These are phyloP conservation scores for Neosalanx taihuensis DNA, from an alignment of 2,797 vertebrate genomes.

Conservation along the genomic window DNA sequence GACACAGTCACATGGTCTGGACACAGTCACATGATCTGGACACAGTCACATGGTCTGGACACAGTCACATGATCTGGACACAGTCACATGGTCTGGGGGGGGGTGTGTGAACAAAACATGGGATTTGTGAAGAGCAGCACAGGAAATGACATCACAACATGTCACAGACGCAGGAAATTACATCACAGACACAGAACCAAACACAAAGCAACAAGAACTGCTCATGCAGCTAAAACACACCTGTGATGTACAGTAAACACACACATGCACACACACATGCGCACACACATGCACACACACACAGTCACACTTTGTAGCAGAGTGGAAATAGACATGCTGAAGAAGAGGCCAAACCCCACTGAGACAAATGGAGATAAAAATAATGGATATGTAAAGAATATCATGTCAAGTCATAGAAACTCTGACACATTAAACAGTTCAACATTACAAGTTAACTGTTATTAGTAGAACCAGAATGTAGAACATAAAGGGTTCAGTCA, in stretches of 20 bases:
- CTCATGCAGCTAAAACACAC: constrained; percentile 23
- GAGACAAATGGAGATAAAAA: neutral
- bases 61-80: too few species aligned
- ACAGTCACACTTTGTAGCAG: constrained; percentile 62
- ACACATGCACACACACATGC: constrained; percentile 31
- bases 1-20: too few species aligned
- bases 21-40: too few species aligned
- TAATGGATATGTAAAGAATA: neutral
- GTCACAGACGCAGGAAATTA: constrained; percentile 38
- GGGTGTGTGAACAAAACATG: neutral
- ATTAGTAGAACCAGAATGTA: neutral
- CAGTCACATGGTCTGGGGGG: neutral
- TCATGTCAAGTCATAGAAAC: neutral
- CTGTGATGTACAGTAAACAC: constrained; percentile 7
- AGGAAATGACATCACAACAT: neutral
- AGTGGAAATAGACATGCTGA: constrained; percentile 32
- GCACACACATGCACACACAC: constrained; percentile 32
- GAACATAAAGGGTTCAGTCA: neutral
- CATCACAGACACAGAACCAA: constrained; percentile 39
- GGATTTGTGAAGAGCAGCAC: too few species aligned
- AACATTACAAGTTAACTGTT: neutral
- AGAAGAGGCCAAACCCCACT: constrained; percentile 29
- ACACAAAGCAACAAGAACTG: constrained; percentile 33
- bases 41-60: too few species aligned
- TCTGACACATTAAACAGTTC: neutral